Evolutionary conservation across 2,797 vertebrate species (phyloP).

Genomic region (Oreortyx pictus): DNA sequence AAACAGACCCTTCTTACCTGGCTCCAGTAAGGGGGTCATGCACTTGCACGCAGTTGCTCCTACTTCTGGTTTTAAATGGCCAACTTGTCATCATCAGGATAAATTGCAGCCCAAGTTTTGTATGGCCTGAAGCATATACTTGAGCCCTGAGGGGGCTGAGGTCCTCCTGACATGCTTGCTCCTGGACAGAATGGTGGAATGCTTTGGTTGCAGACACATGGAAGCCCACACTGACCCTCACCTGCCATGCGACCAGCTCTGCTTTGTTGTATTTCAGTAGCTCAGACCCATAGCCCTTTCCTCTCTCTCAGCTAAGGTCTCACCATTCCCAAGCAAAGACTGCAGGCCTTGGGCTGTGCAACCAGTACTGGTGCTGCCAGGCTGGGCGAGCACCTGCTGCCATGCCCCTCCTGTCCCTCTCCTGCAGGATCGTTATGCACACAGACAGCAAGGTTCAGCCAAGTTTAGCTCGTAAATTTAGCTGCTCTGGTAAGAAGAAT

Average conservation of each 20-base stretch:
- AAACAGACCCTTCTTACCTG: background rate
- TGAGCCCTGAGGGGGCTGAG: background rate
- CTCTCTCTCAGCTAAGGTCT: background rate
- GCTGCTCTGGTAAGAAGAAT: background rate
- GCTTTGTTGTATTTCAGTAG: background rate
- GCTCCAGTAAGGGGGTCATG: background rate
- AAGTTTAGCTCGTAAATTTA: background rate
- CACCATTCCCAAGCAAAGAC: background rate
- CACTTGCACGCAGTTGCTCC: background rate
- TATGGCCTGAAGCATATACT: background rate
- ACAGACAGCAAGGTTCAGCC: background rate
- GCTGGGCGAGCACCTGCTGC: background rate
- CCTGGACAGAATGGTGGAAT: background rate
- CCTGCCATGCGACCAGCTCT: background rate
- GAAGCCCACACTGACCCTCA: background rate
- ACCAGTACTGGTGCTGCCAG: fast-evolving
- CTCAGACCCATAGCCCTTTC: background rate
- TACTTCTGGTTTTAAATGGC: background rate
- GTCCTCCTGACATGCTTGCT: background rate
- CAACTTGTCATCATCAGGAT: background rate
- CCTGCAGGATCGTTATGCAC: background rate
- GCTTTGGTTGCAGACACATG: background rate
- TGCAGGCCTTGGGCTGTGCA: background rate
- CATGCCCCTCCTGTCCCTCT: background rate
- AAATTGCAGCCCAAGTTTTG: background rate